Evolutionary conservation across 2,113 vertebrate species (phyloP), one percentile per base, ranked within the genome.

Genomic region (Tetraodon nigroviridis): DNA sequence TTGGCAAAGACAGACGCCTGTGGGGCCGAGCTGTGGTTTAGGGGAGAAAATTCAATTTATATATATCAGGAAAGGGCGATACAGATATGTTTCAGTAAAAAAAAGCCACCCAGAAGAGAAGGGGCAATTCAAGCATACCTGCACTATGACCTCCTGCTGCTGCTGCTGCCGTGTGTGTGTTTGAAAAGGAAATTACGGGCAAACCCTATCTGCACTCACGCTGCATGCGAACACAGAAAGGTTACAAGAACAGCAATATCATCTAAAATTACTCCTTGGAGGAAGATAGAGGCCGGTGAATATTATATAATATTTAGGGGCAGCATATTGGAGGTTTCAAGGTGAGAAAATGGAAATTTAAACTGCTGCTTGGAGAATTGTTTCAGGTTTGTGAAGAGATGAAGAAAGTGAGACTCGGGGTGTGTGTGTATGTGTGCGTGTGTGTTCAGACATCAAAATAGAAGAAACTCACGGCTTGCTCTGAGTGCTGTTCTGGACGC

Each of bases 381-480:
- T 51, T 61, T 22, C 45, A 17, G 12, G 46, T 58, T 22, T 74
- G n/a, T 45, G 46, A 21, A 3, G 13, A 67, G 58, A 75, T 52
- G 41, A 21, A 58, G 32, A 57, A 12, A 10, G 32, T 42, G 8
- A 58, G 54, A 41, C 42, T 60, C 42, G 16, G 12, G 15, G 15
- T 44, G 42, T 3, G 18, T 2, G 5, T 29, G 44, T 51, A 14
- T 63, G 47, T 45, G 46, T 19, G 55, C 21, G 4, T 57, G 15
- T 7, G 12, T 19, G 42, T 37, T 27, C 24, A 7, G 17, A 46
- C 44, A 3, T 17, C 15, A 46, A 12, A 24, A 52, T 51, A 11
- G 22, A 55, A 45, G n/a, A 15, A 40, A 16, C 95, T 93, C 88
- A 98, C 96, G 79, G 84, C 55, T 88, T 91, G 65, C 82, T 93